A percentile compares a stretch with the other conserved stretches of the same genome.
phyloP scores from a whole-genome alignment of 1,140 invertebrate species.

The Sarcophaga bullata region DNA sequence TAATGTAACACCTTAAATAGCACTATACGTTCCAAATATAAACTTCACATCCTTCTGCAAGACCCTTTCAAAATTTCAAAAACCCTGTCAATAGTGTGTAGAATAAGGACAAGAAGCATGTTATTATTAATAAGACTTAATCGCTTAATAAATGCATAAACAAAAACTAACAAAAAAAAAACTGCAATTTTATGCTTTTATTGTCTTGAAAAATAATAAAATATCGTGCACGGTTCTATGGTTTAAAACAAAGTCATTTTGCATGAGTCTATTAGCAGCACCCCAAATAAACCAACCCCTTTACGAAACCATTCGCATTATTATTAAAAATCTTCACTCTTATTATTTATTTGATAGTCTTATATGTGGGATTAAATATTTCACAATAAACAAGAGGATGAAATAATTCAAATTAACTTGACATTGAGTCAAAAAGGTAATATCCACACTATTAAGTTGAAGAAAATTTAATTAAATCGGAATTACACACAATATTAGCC shows the following conservation, averaged over 20 bases:
- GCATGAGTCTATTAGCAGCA: conserved; percentile 34
- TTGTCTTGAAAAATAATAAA: neutral
- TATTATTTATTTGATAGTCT: conserved; percentile 43
- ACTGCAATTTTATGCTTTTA: conserved; percentile 33
- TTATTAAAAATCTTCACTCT: neutral
- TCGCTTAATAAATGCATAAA: conserved; percentile 63
- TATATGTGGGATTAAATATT: conserved; percentile 40
- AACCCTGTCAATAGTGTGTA: neutral
- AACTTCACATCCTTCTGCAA: neutral
- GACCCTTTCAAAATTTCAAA: neutral
- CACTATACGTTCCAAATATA: no score
- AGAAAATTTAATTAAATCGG: conserved; percentile 12
- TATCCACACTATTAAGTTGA: neutral
- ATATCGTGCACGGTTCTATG: neutral
- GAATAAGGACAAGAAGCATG: conserved; percentile 25
- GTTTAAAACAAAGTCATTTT: conserved; percentile 22
- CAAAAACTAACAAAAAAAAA: neutral
- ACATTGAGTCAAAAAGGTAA: conserved; percentile 24
- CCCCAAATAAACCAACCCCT: conserved; percentile 18
- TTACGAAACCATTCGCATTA: neutral
- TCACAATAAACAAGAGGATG: conserved; percentile 12
- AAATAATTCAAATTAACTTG: conserved; percentile 34
- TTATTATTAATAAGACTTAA: conserved; percentile 47
- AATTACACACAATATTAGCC: neutral
- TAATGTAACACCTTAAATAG: no score